phyloP scores from a whole-genome alignment of 2,888 invertebrate species.

The Gymnocheta viridis region DNA sequence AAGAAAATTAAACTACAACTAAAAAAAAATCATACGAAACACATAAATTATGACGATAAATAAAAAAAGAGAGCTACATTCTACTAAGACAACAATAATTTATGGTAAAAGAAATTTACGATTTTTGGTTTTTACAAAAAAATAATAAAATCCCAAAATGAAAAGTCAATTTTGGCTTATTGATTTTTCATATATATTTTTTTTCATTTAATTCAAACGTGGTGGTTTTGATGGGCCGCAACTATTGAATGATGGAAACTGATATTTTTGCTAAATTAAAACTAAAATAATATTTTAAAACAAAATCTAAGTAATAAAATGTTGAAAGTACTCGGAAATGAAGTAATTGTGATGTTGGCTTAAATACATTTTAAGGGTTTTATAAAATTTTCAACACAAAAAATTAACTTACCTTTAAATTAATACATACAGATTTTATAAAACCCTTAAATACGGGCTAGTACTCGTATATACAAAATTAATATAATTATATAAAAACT shows the following conservation, averaged over 20 bases:
- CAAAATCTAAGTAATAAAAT: constrained; percentile 24
- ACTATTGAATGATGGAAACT: constrained; percentile 82
- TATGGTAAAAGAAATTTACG: constrained; percentile 54
- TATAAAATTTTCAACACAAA: constrained; percentile 47
- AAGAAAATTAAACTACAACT: constrained; percentile 55
- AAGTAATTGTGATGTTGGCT: constrained; percentile 57
- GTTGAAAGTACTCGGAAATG: constrained; percentile 38
- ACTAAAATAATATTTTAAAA: constrained; percentile 46
- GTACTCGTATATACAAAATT: constrained; percentile 39
- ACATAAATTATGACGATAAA: constrained; percentile 41
- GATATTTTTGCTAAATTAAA: constrained; percentile 75
- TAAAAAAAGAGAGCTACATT: constrained; percentile 51
- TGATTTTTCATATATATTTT: constrained; percentile 42
- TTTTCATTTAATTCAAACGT: constrained; percentile 54
- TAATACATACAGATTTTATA: constrained; percentile 37
- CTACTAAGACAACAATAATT: constrained; percentile 64
- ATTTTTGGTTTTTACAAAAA: constrained; percentile 20
- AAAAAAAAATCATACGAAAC: constrained; percentile 23
- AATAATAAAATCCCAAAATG: constrained; percentile 16
- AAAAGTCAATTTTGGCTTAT: constrained; percentile 28
- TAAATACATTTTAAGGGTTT: constrained; percentile 71
- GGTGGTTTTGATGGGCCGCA: constrained; percentile 80
- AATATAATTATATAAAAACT: constrained; percentile 20
- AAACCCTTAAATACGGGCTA: constrained; percentile 48
- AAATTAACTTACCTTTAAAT: constrained; percentile 48